A percentile compares a stretch with the other conserved stretches of the same genome.
phyloP scores from a whole-genome alignment of 53 echinoderm and acorn worm species.

The Zoroaster sp. region DNA sequence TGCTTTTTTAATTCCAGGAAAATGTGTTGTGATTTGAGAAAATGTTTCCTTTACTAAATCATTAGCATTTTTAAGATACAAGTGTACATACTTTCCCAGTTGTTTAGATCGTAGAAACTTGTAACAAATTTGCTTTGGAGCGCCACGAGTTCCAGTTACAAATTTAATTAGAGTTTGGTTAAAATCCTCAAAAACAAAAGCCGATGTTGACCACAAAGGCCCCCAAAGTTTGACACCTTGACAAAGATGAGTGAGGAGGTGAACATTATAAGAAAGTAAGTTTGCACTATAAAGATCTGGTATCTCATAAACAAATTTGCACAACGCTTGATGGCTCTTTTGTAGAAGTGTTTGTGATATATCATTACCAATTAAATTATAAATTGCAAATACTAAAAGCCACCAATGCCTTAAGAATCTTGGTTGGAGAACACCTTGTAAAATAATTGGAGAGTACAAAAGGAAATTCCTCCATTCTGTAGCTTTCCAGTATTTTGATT shows the following conservation, averaged over 20 bases:
- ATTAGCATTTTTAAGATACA: neutral
- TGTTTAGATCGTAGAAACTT: neutral
- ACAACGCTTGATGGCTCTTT: neutral
- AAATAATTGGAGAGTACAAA: constrained; percentile 5
- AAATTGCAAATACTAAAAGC: constrained; percentile 12
- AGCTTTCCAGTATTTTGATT: constrained; percentile 44
- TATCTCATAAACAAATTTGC: neutral
- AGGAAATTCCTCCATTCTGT: constrained; percentile 49
- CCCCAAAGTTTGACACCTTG: neutral
- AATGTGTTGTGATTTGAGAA: neutral
- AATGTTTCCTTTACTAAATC: neutral
- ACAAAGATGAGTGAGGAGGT: neutral
- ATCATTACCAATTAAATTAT: neutral
- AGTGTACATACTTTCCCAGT: neutral
- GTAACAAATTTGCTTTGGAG: neutral
- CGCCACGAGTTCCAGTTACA: neutral
- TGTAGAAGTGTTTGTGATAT: neutral
- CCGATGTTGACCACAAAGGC: neutral
- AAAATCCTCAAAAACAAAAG: neutral
- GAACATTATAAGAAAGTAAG: neutral
- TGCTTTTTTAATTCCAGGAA: constrained; percentile 11
- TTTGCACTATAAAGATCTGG: neutral
- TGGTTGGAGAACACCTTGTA: neutral
- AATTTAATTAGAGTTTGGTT: neutral
- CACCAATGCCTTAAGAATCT: constrained; percentile 27